phyloP scores from a whole-genome alignment of 35 echinoderm and acorn worm genomes.

The Holothuria glaberrima region DNA sequence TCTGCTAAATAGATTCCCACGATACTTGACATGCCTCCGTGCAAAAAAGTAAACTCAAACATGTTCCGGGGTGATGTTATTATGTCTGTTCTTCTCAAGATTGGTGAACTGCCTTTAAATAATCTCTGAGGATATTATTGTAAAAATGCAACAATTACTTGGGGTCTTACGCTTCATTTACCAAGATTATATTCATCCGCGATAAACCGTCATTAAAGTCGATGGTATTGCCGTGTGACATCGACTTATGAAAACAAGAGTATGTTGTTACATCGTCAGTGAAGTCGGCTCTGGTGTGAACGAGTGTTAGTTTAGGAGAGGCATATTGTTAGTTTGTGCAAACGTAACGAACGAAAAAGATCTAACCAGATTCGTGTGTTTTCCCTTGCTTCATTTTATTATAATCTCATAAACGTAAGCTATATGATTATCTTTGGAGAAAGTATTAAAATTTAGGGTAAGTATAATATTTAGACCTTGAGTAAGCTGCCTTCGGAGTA shows the following conservation, averaged over 20 bases:
- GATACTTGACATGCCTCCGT: constrained; percentile 38
- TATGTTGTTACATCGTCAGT: constrained; percentile 3
- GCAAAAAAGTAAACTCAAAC: constrained; percentile 37
- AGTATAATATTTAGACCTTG: too few species aligned
- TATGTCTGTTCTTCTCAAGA: constrained; percentile 24
- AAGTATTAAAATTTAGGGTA: too few species aligned
- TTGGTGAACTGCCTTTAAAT: neutral
- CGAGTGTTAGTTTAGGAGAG: too few species aligned
- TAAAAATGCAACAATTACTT: constrained; percentile 45
- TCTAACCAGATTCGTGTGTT: too few species aligned
- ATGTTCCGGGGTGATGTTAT: constrained; percentile 2
- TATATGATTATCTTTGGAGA: too few species aligned
- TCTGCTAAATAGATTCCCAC: constrained; percentile 10
- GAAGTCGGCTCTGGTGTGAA: too few species aligned
- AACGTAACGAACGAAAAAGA: too few species aligned
- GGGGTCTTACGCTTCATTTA: constrained; percentile 12
- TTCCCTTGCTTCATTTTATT: too few species aligned
- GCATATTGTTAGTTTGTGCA: too few species aligned
- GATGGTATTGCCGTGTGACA: neutral
- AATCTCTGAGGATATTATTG: constrained; percentile 42
- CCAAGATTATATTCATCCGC: neutral
- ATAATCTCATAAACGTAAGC: too few species aligned
- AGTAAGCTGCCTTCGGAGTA: too few species aligned
- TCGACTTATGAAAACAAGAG: constrained; percentile 22
- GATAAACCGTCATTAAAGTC: constrained; percentile 9